Base-by-base conservation (phyloP, 2,797 vertebrate species). In the Sebastes kiyomatsui region DNA sequence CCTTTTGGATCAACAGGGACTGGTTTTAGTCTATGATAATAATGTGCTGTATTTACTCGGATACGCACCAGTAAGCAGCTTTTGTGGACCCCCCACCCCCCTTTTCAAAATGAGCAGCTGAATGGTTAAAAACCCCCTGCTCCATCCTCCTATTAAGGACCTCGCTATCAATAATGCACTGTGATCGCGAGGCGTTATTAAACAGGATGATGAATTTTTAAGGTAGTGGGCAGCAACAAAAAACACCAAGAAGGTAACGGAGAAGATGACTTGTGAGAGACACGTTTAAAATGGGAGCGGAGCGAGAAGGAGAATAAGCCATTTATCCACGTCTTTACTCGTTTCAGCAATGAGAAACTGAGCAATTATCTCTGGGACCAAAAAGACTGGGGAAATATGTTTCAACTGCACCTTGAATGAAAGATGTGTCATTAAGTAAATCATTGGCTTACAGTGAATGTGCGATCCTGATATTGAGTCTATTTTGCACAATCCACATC, bases 151-250 rank as follows among this genome's bases (percentile, higher is more conserved):
- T 93, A 94, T 94, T 93, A 92, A 94, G 92, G 85, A 93, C 88
- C 84, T 87, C 84, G 66, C 77, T 84, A 97, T 96, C 91, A 96
- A 96, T 97, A 96, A 97, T 97, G 95, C 94, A 96, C 91, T 80
- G 89, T 95, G 95, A 96, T 95, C 93, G 91, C 79, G 89, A 95
- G 94, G 94, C 92, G 91, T 94, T 96, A 96, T 95, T 96, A 94
- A 96, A 96, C 89, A 92, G 91, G 81, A 95, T 84, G 77, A 96
- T 97, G 95, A 94, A 95, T 96, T 96, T 96, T 97, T 96, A 95
- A 96, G 94, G 93, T 88, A 76, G 85, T 49, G 90, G 90, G 88
- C 77, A 82, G 89, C 91, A 88, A 93, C 91, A 85, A 89, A 94
- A 94, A 95, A 94, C 93, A 93, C 38, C 30, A 90, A 88, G 82